Conservation (phyloP, 2,888 invertebrate species). For the Chaitophorus viminalis region DNA sequence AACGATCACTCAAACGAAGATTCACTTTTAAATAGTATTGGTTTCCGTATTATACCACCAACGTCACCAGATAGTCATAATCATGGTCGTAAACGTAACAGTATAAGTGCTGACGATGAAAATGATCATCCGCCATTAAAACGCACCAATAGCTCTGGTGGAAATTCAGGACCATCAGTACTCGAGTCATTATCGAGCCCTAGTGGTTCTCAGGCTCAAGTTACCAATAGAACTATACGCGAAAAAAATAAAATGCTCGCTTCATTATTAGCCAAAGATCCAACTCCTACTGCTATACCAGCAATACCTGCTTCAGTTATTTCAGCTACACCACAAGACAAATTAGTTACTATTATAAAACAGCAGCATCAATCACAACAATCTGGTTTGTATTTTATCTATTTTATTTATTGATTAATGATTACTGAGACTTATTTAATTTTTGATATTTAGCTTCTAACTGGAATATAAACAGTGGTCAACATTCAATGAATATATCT, state of each 20-base stretch:
- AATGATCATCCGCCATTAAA: slow-evolving; percentile 54
- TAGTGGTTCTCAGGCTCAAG: slow-evolving; percentile 66
- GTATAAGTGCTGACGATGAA: slow-evolving; percentile 65
- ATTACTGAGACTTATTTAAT: not conserved
- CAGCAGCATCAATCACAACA: slow-evolving; percentile 57
- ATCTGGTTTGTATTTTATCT: slow-evolving; percentile 30
- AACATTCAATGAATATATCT: slow-evolving; percentile 11
- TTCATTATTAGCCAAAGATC: slow-evolving; percentile 79
- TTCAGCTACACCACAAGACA: slow-evolving; percentile 79
- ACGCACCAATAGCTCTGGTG: slow-evolving; percentile 16
- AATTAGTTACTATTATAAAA: slow-evolving; percentile 69
- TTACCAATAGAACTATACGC: slow-evolving; percentile 74
- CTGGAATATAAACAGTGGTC: slow-evolving; percentile 44
- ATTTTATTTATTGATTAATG: not conserved
- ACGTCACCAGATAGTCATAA: slow-evolving; percentile 53
- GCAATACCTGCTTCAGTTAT: slow-evolving; percentile 75
- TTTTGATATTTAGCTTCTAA: not conserved
- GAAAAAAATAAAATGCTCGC: slow-evolving; percentile 88
- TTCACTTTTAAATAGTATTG: not conserved
- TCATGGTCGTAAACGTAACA: slow-evolving; percentile 64
- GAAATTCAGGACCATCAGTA: slow-evolving; percentile 16
- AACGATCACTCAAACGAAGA: slow-evolving; percentile 46
- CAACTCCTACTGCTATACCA: slow-evolving; percentile 73
- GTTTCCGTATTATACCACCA: slow-evolving; percentile 36
- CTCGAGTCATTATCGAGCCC: slow-evolving; percentile 64